Evolutionary conservation across 2,113 vertebrate genomes (phyloP).

Genomic region (Chlorocebus sabaeus): DNA sequence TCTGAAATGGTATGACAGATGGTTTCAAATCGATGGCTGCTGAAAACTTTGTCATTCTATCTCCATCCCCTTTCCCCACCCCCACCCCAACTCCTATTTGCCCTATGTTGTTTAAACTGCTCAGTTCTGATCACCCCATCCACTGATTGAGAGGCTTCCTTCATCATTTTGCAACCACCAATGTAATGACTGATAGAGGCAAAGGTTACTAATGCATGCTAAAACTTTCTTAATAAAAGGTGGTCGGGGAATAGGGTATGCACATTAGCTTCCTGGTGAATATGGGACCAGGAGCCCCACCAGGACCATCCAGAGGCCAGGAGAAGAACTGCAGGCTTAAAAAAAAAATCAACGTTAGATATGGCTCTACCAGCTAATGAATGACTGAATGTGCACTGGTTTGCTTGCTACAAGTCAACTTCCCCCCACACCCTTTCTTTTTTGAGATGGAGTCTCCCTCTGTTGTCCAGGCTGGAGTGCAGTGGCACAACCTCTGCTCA

Average conservation of each 20-base stretch:
- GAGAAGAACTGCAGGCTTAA: background rate
- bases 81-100: background rate
- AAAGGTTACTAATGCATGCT: background rate
- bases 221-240: background rate
- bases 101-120: background rate
- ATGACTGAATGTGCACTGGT: background rate
- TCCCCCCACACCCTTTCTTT: background rate
- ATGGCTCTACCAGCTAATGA: background rate
- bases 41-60: background rate
- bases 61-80: rapidly evolving
- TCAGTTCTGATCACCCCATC: background rate
- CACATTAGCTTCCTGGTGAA: background rate
- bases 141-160: background rate
- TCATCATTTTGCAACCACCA: background rate
- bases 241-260: background rate
- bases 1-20: background rate
- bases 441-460: too few relatives aligned
- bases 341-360: background rate
- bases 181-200: background rate
- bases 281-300: background rate
- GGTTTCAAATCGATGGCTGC: background rate
- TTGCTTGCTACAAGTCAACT: background rate
- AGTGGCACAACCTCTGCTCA: too few relatives aligned
- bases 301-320: background rate
- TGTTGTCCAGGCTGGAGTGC: too few relatives aligned